phyloP scores from a whole-genome alignment of 2,888 invertebrate genomes.

The Epistrophella euchroma region DNA sequence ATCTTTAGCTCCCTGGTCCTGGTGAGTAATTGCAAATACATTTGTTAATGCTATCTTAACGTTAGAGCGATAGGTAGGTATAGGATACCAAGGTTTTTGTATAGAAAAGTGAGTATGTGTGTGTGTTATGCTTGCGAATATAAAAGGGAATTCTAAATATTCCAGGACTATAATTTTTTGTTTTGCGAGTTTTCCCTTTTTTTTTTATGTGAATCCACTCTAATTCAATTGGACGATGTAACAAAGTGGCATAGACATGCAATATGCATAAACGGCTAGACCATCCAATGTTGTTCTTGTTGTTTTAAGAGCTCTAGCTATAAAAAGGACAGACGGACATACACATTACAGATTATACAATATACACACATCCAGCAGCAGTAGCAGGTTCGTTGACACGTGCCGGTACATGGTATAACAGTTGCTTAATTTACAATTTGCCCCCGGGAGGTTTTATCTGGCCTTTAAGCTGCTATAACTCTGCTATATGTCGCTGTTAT shows the following conservation, averaged over 20 bases:
- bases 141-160: slow-evolving; percentile 46
- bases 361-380: slow-evolving; percentile 28
- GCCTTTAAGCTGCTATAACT: slow-evolving; percentile 42
- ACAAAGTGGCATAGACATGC: slow-evolving; percentile 64
- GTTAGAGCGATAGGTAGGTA: neutral
- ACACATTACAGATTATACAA: slow-evolving; percentile 18
- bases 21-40: slow-evolving; percentile 70
- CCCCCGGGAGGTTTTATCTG: slow-evolving; percentile 40
- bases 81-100: no score
- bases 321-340: slow-evolving; percentile 11
- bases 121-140: slow-evolving; percentile 37
- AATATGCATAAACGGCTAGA: slow-evolving; percentile 57
- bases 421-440: slow-evolving; percentile 69
- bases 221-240: slow-evolving; percentile 75
- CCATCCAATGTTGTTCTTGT: slow-evolving; percentile 20
- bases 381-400: slow-evolving; percentile 69
- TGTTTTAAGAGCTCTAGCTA: neutral
- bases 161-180: slow-evolving; percentile 37
- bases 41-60: slow-evolving; percentile 56
- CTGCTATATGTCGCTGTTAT: neutral
- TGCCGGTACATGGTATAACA: slow-evolving; percentile 55
- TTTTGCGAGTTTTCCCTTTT: slow-evolving; percentile 14
- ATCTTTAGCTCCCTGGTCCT: slow-evolving; percentile 41
- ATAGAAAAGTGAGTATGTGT: neutral
- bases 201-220: slow-evolving; percentile 60